phyloP scores from a whole-genome alignment of 2,888 invertebrate genomes.

The Drosophila phalerata region DNA sequence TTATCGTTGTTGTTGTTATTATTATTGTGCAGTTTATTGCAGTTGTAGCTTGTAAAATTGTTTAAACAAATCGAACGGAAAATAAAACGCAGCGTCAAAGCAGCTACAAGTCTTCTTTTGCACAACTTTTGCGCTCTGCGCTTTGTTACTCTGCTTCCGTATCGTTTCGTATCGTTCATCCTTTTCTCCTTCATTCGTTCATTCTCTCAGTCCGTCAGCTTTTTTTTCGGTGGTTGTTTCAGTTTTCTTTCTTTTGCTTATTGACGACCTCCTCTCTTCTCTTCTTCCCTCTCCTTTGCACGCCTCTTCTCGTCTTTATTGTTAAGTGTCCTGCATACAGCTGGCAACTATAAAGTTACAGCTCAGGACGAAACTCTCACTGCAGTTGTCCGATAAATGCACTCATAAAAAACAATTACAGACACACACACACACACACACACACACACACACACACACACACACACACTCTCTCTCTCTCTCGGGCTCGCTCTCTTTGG shows the following conservation, averaged over 20 bases:
- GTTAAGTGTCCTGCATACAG: conserved; percentile 29
- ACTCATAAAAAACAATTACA: conserved; percentile 50
- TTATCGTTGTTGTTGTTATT: conserved; percentile 14
- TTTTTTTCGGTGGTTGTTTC: conserved; percentile 69
- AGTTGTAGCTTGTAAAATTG: conserved; percentile 45
- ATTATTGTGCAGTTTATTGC: conserved; percentile 11
- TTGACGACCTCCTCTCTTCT: conserved; percentile 15
- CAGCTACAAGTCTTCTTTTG: conserved; percentile 80
- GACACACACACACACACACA: conserved; percentile 6
- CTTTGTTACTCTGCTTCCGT: conserved; percentile 64
- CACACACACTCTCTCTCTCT: conserved; percentile 1
- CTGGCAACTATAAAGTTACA: conserved; percentile 40
- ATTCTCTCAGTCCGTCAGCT: conserved; percentile 51
- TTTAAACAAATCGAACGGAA: conserved; percentile 65
- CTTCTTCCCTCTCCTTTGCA: not conserved
- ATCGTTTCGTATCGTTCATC: conserved; percentile 3
- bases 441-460: conserved; percentile 23
- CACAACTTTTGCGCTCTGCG: conserved; percentile 70
- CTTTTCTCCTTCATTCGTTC: conserved; percentile 16
- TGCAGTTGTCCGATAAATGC: conserved; percentile 45
- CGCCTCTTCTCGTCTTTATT: not conserved
- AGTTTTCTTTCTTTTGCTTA: conserved; percentile 40
- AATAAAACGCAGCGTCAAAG: conserved; percentile 60
- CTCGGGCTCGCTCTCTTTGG: not conserved
- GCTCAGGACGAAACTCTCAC: conserved; percentile 19